phyloP scores from a whole-genome alignment of 2,888 invertebrate species.

The Cynaeus angustus region DNA sequence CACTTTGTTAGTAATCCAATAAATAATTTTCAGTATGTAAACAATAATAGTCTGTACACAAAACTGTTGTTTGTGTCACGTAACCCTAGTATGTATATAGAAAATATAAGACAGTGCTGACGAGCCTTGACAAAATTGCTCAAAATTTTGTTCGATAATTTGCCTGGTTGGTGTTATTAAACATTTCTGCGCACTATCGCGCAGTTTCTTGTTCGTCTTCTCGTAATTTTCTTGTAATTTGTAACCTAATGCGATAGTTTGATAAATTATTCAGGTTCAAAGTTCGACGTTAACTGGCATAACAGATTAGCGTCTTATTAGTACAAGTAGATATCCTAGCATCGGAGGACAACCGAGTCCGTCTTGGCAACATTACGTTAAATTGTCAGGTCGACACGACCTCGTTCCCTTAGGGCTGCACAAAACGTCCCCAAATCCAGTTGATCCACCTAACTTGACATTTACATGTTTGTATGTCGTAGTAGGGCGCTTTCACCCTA shows the following conservation, averaged over 20 bases:
- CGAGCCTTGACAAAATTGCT: not conserved
- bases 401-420: constrained; percentile 52
- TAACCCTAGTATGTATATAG: too few species aligned
- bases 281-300: constrained; percentile 54
- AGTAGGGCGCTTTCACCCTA: constrained; percentile 15
- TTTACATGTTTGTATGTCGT: constrained; percentile 39
- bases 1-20: too few species aligned
- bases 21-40: too few species aligned
- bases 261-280: constrained; percentile 47
- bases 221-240: constrained; percentile 39
- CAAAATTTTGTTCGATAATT: too few species aligned
- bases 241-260: constrained; percentile 45
- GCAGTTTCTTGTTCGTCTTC: not conserved
- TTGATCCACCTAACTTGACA: constrained; percentile 39
- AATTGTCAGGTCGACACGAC: constrained; percentile 56
- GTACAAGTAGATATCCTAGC: constrained; percentile 17
- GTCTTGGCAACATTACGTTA: constrained; percentile 51
- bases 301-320: constrained; percentile 55
- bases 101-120: not conserved
- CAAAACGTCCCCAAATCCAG: constrained; percentile 46
- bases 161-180: too few species aligned
- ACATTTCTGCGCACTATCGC: not conserved
- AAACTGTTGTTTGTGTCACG: too few species aligned
- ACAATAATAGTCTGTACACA: too few species aligned
- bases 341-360: constrained; percentile 42